phyloP scores from a whole-genome alignment of 1,140 invertebrate genomes.

The Neomicropteryx cornuta region DNA sequence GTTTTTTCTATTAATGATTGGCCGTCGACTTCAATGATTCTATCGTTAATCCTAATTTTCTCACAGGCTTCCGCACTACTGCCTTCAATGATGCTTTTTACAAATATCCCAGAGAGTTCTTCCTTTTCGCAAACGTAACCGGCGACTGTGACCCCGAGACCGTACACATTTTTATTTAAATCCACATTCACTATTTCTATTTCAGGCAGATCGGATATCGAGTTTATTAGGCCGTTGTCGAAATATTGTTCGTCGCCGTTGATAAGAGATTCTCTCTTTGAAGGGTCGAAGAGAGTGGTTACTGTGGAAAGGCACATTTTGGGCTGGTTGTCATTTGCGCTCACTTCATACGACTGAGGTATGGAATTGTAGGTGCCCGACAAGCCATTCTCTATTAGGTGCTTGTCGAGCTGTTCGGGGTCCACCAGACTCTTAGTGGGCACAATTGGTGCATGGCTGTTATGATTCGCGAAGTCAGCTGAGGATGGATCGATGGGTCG shows the following conservation, averaged over 20 bases:
- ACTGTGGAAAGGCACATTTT: constrained; percentile 35
- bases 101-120: constrained; percentile 90
- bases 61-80: constrained; percentile 81
- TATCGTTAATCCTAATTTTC: constrained; percentile 85
- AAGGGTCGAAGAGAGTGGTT: constrained; percentile 25
- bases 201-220: constrained; percentile 31
- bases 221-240: constrained; percentile 27
- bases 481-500: constrained; percentile 68
- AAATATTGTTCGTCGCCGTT: constrained; percentile 26
- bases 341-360: constrained; percentile 31
- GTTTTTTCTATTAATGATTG: constrained; percentile 68
- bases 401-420: constrained; percentile 68
- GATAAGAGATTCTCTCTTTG: neutral
- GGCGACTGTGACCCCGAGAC: constrained; percentile 54
- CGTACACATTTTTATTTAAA: constrained; percentile 54
- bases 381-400: constrained; percentile 61
- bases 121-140: constrained; percentile 64
- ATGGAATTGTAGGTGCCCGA: constrained; percentile 31
- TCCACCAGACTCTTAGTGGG: constrained; percentile 73
- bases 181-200: constrained; percentile 49
- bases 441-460: constrained; percentile 60
- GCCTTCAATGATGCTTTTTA: constrained; percentile 87
- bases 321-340: constrained; percentile 34
- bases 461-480: constrained; percentile 48
- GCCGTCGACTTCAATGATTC: constrained; percentile 82